These are phyloP conservation scores for Aegotheles bennettii DNA, from an alignment of 2,113 vertebrate genomes.

Conservation along the genomic window DNA sequence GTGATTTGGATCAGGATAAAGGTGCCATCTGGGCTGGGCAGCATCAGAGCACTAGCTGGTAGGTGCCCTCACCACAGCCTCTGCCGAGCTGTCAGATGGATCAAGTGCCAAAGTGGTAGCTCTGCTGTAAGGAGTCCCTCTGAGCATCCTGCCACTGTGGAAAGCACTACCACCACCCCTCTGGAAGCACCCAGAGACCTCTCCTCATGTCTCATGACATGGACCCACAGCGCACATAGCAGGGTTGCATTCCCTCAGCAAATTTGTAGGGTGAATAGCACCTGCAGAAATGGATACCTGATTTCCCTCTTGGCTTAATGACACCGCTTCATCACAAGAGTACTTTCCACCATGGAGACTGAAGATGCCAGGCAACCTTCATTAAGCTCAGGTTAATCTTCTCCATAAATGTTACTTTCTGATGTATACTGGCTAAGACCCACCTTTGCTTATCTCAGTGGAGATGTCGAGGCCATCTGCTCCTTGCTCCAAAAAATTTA, in stretches of 20 bases:
- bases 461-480: not conserved
- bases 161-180: not conserved
- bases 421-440: not conserved
- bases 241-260: fast-evolving
- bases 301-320: not conserved
- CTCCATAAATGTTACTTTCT: not conserved
- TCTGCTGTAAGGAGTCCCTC: not conserved
- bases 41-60: not conserved
- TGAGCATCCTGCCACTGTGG: not conserved
- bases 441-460: not conserved
- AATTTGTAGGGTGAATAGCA: not conserved
- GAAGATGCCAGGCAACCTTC: not conserved
- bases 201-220: not conserved
- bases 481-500: not conserved
- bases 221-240: fast-evolving
- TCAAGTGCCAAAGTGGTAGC: not conserved
- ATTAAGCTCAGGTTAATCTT: not conserved
- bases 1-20: not conserved
- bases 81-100: not conserved
- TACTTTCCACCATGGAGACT: not conserved
- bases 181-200: not conserved
- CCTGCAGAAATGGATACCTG: not conserved
- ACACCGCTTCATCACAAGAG: not conserved
- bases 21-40: not conserved
- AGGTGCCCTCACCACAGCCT: not conserved